phyloP scores from a whole-genome alignment of 37 sponge, comb jelly and placozoan species.

The Bolinopsis microptera region DNA sequence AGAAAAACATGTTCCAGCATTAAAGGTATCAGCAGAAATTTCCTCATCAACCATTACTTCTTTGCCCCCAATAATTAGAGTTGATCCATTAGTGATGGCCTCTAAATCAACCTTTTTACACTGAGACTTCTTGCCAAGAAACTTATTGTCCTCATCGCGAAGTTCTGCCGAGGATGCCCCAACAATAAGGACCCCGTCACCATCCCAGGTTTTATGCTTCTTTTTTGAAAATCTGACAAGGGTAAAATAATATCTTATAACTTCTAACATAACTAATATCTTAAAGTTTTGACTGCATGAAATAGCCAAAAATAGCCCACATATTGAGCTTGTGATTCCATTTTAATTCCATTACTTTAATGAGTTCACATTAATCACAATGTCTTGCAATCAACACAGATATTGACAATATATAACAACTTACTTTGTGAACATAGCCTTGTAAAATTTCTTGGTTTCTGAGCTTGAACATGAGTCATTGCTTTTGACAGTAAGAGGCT shows the following conservation, averaged over 20 bases:
- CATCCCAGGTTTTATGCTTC: conserved; percentile 57
- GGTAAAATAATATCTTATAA: no score
- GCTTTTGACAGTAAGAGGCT: background rate
- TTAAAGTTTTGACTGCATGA: no score
- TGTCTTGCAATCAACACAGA: no score
- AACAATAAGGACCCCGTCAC: background rate
- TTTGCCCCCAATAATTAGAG: conserved; percentile 80
- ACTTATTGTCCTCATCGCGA: background rate
- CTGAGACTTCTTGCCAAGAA: conserved; percentile 74
- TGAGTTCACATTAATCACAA: no score
- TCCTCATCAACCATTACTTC: conserved; percentile 70
- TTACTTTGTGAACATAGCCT: background rate
- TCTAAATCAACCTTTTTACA: conserved; percentile 75
- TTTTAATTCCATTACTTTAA: no score
- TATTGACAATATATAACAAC: no score
- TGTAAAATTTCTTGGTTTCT: background rate
- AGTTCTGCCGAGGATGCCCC: background rate
- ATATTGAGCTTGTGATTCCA: no score
- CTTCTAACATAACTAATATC: no score
- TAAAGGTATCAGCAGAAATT: background rate
- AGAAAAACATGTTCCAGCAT: conserved; percentile 4
- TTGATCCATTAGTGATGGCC: conserved; percentile 72
- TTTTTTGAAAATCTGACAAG: conserved; percentile 60
- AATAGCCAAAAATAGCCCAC: no score
- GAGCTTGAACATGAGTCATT: background rate